Conservation (phyloP, 2,888 invertebrate genomes). For the Tholera decimalis region DNA sequence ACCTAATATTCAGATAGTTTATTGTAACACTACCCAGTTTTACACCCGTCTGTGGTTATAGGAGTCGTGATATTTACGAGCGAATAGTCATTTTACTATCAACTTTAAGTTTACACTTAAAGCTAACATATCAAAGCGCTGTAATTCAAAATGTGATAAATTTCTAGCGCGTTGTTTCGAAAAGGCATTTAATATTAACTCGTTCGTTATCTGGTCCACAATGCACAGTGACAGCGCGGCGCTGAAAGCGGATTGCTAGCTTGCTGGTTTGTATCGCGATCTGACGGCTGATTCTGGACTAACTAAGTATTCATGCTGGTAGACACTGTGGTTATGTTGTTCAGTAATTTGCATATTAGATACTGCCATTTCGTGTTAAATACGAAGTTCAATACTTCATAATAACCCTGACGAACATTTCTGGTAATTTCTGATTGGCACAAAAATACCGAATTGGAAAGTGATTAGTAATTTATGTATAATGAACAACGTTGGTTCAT, state of each 20-base stretch:
- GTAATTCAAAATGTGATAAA: slow-evolving; percentile 56
- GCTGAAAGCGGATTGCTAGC: slow-evolving; percentile 53
- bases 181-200: slow-evolving; percentile 61
- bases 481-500: too few species aligned
- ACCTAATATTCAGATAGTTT: neutral
- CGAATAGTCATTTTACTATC: slow-evolving; percentile 29
- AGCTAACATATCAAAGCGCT: slow-evolving; percentile 43
- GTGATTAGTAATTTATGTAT: too few species aligned
- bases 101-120: slow-evolving; percentile 17
- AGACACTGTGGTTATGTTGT: neutral
- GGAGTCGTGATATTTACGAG: slow-evolving; percentile 8
- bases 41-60: neutral
- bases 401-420: neutral
- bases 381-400: neutral
- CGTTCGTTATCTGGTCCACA: slow-evolving; percentile 56
- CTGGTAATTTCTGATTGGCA: neutral
- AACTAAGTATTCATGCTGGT: neutral
- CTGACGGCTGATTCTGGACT: slow-evolving; percentile 39
- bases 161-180: slow-evolving; percentile 53
- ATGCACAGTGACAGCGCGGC: slow-evolving; percentile 44
- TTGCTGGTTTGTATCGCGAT: slow-evolving; percentile 36
- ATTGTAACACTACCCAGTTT: slow-evolving; percentile 5
- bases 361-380: neutral
- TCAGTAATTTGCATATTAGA: neutral
- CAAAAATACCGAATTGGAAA: too few species aligned